These are phyloP conservation scores for Circaetus cinerascens DNA, from an alignment of 2,113 vertebrate species.

Conservation along the genomic window DNA sequence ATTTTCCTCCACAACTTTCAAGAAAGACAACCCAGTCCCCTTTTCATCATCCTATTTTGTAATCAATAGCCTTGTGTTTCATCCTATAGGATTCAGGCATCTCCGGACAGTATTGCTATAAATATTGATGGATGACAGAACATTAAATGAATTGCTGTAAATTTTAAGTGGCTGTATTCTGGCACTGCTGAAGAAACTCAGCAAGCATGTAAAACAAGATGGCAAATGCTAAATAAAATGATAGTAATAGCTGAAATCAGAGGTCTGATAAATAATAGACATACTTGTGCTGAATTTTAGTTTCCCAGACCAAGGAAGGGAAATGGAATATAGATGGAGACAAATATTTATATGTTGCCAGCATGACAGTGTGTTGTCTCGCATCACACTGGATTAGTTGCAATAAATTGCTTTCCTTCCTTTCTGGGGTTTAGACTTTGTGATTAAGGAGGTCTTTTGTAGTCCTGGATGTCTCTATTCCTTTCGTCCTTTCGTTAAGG, in stretches of 20 bases:
- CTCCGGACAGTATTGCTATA: slow-evolving; percentile 9
- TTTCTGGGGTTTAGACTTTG: neutral
- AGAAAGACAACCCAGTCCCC: neutral
- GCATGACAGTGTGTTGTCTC: neutral
- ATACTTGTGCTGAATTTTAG: neutral
- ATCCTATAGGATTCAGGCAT: slow-evolving; percentile 16
- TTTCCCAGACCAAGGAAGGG: neutral
- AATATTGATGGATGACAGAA: slow-evolving; percentile 34
- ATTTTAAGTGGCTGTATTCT: slow-evolving; percentile 51
- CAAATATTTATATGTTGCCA: neutral
- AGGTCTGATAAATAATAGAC: neutral
- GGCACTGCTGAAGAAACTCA: neutral
- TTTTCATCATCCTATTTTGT: slow-evolving; percentile 19
- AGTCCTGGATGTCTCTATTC: neutral
- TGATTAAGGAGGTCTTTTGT: neutral
- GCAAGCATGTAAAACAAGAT: neutral
- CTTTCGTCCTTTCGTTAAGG: neutral
- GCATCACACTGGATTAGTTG: neutral
- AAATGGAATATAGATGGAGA: neutral
- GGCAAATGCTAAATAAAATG: neutral
- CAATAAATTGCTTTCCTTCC: neutral
- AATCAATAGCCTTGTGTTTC: slow-evolving; percentile 44
- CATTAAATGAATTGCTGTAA: slow-evolving; percentile 60
- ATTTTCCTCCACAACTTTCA: slow-evolving; percentile 9
- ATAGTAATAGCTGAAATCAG: neutral